Percentiles rank a stretch among this genome's conserved stretches.
phyloP scores from a whole-genome alignment of 1,140 invertebrate genomes.

The Bombus pyrosoma region DNA sequence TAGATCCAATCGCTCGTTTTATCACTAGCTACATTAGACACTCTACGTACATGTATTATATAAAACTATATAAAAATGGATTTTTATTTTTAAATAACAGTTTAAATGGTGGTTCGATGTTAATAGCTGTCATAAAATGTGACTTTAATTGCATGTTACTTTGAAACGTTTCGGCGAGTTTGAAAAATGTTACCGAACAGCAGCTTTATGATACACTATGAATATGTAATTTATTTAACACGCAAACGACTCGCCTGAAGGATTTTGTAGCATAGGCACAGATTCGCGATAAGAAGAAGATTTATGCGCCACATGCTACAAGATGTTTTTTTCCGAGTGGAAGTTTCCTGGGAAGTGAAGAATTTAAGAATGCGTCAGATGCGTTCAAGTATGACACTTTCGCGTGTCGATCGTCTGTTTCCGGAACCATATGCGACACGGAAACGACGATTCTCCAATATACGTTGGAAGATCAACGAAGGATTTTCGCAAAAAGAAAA shows the following conservation, averaged over 20 bases:
- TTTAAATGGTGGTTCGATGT: not conserved
- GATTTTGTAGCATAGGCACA: slow-evolving; percentile 9
- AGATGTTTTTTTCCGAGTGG: no score
- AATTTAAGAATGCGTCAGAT: slow-evolving; percentile 27
- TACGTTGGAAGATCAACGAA: not conserved
- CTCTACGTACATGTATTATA: not conserved
- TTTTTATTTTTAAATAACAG: no score
- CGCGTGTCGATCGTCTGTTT: not conserved
- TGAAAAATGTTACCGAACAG: slow-evolving; percentile 21
- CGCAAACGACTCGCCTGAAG: slow-evolving; percentile 17
- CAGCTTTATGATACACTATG: slow-evolving; percentile 13
- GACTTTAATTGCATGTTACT: not conserved
- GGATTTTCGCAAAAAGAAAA: no score
- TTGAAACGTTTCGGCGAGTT: not conserved
- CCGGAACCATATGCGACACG: not conserved
- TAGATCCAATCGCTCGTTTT: no score
- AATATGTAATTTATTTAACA: slow-evolving; percentile 34
- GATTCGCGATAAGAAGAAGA: slow-evolving; percentile 20
- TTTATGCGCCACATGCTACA: slow-evolving; percentile 19
- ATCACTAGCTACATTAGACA: no score
- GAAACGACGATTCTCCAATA: not conserved
- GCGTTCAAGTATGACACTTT: not conserved
- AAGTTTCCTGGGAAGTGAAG: not conserved
- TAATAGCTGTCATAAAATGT: slow-evolving; percentile 10
- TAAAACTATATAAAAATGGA: not conserved